Base-by-base conservation (phyloP, 2,113 vertebrate genomes). In the Salvelinus sp. region DNA sequence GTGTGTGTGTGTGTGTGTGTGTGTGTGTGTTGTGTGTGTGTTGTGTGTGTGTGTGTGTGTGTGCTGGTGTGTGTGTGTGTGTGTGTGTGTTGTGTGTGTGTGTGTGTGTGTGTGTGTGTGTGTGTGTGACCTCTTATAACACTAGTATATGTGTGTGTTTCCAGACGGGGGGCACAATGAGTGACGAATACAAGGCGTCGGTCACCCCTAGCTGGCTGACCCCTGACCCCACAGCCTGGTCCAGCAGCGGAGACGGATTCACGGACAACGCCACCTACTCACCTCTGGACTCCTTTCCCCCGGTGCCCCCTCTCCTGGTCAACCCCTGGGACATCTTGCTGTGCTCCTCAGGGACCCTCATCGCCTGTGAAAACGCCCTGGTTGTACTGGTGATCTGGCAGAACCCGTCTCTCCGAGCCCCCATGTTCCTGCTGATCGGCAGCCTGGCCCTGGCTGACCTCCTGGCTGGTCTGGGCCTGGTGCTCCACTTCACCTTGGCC, bases 301-400 rank as follows among this genome's bases (percentile, higher is more conserved):
- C 60, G 82, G 84, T 85, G 80, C 88, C 82, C 69, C 95, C 13
- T 54, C 93, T 96, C 54, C 89, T 93, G 60, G 93, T 99, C 80
- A 99, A 99, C 94, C 97, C 98, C 50, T 99, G 98, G 98, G 98
- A 99, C 92, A 95, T 99, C 73, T 96, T 98, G 78, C 88, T 99
- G 88, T 99, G 98, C 80, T 94, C 96, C 62, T 98, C 98, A 0
- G 98, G 98, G 76, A 98, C 97, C 33, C 93, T 99, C 83, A 99
- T 99, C 76, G 97, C 97, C 89, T 99, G 97, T 13, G 98, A 99
- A 87, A 99, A 99, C 74, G 97, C 97, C 47, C 18, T 99, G 79
- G 98, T 99, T 91, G 97, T 99, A 74, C 94, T 99, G 86, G 96
- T 98, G 16, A 99, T 99, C 92, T 96, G 97, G 95, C 96, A 99